Conservation (phyloP, 2,797 vertebrate species). For the Sciurus vulgaris region DNA sequence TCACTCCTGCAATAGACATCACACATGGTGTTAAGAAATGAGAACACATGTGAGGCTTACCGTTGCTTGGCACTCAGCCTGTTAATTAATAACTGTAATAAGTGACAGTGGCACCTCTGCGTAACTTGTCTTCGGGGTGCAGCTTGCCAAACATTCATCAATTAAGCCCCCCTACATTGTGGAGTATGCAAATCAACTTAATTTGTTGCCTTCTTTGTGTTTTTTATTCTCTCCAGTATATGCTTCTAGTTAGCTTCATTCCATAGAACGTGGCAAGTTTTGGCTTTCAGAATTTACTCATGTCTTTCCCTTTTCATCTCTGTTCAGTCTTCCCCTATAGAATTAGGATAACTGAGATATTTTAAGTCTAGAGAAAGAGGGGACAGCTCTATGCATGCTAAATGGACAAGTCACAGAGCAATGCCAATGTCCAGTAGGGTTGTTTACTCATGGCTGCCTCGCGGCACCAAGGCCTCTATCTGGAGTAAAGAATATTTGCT, state of each 20-base stretch:
- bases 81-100: constrained; percentile 72
- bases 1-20: constrained; percentile 95
- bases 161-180: background rate
- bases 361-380: constrained; percentile 58
- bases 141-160: constrained; percentile 62
- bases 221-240: background rate
- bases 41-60: background rate
- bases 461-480: constrained; percentile 30
- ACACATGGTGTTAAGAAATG: constrained; percentile 79
- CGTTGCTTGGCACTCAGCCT: constrained; percentile 28
- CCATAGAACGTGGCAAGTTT: background rate
- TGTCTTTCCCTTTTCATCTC: background rate
- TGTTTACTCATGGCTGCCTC: constrained; percentile 56
- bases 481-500: constrained; percentile 59
- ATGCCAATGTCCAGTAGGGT: constrained; percentile 53
- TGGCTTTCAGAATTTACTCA: background rate
- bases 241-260: background rate
- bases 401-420: constrained; percentile 52
- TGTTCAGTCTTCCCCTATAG: constrained; percentile 30
- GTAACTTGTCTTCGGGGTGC: constrained; percentile 33
- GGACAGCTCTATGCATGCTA: constrained; percentile 39
- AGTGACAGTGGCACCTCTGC: constrained; percentile 69
- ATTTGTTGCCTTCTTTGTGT: constrained; percentile 23
- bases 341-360: background rate
- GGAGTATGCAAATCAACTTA: background rate